A percentile compares a stretch with the other conserved stretches of the same genome.
These are phyloP conservation scores for Melanophora roralis DNA, from an alignment of 2,888 invertebrate species.

Conservation along the genomic window DNA sequence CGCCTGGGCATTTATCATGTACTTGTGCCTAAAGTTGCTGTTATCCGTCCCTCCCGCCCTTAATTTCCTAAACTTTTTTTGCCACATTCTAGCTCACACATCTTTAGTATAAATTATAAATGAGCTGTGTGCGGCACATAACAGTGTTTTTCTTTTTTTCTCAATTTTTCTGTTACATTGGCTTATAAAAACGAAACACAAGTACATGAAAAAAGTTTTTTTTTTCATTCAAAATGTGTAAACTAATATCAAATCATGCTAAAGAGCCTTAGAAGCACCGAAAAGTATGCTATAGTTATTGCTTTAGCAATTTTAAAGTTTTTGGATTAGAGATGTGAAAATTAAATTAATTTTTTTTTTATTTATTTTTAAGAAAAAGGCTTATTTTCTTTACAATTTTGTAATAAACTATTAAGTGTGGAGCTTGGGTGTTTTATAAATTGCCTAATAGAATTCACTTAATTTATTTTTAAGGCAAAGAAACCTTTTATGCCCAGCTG, in stretches of 20 bases:
- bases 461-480: neutral
- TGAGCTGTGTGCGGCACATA: conserved; percentile 54
- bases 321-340: too few species aligned
- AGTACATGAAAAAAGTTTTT: neutral
- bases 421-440: neutral
- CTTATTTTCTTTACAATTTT: neutral
- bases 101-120: conserved; percentile 60
- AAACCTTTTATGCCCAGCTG: neutral
- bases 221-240: conserved; percentile 30
- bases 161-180: neutral
- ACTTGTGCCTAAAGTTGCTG: conserved; percentile 40
- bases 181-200: neutral
- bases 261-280: neutral
- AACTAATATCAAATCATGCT: neutral
- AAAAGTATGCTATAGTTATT: too few species aligned
- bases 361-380: neutral
- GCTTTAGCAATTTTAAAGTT: too few species aligned
- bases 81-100: conserved; percentile 27
- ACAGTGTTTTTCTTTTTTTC: conserved; percentile 3
- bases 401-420: conserved; percentile 17
- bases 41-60: neutral
- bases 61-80: neutral
- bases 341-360: too few species aligned
- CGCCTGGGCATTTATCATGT: conserved; percentile 50
- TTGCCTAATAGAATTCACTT: neutral